Percentiles rank a stretch among this genome's conserved stretches.
Conservation (phyloP, 1,140 invertebrate genomes). For the Harpegnathos saltator region DNA sequence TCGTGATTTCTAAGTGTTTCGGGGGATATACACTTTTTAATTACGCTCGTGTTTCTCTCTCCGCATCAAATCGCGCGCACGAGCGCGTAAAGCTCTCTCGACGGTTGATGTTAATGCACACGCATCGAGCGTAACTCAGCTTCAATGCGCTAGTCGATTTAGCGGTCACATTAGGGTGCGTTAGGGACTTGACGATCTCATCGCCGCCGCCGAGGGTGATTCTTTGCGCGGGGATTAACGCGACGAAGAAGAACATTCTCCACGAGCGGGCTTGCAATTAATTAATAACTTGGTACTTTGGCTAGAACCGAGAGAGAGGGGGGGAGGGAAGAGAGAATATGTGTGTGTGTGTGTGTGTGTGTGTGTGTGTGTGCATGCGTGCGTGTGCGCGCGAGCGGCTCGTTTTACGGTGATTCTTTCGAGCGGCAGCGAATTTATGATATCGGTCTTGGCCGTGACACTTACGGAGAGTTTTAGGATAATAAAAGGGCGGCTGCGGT, state of each 20-base stretch:
- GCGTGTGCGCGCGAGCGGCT: no score
- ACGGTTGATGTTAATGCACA: neutral
- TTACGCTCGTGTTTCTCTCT: no score
- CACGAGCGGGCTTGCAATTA: conserved; percentile 55
- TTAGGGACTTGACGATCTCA: conserved; percentile 31
- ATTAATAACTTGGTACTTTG: conserved; percentile 65
- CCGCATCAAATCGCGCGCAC: neutral
- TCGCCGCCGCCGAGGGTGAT: conserved; percentile 20
- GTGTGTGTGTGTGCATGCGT: no score
- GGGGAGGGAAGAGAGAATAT: no score
- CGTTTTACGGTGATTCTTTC: conserved; percentile 65
- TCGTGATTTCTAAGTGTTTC: no score
- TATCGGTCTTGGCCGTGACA: conserved; percentile 72
- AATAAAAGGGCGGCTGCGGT: conserved; percentile 71
- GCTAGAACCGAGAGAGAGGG: neutral
- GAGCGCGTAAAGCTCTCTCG: no score
- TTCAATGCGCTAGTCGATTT: conserved; percentile 34
- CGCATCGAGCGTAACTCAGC: conserved; percentile 11
- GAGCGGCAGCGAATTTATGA: conserved; percentile 73
- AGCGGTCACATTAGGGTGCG: conserved; percentile 17
- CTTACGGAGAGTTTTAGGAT: conserved; percentile 76
- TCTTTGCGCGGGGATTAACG: conserved; percentile 30
- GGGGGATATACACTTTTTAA: no score
- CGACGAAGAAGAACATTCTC: conserved; percentile 37
- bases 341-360: no score